These are phyloP conservation scores for Allygus modestus DNA, from an alignment of 2,888 invertebrate species.

Conservation along the genomic window DNA sequence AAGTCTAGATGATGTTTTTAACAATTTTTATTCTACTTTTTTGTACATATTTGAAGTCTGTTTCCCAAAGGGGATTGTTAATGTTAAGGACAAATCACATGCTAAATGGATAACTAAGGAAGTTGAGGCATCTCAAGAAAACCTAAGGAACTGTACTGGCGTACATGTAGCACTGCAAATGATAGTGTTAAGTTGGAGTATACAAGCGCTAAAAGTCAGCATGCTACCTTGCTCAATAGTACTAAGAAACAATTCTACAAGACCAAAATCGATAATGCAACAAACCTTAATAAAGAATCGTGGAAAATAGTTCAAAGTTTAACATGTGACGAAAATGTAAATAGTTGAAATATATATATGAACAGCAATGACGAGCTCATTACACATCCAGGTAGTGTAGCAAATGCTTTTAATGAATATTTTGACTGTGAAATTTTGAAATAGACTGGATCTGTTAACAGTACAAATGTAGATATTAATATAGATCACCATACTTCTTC, in stretches of 20 bases:
- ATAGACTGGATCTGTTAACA: not conserved
- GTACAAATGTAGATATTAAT: not conserved
- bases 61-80: not conserved
- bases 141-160: not conserved
- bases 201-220: not conserved
- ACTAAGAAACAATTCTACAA: slow-evolving; percentile 11
- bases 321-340: slow-evolving; percentile 54
- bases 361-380: slow-evolving; percentile 47
- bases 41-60: slow-evolving; percentile 5
- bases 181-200: not conserved
- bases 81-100: not conserved
- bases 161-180: not conserved
- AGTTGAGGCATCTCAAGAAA: not conserved
- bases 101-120: slow-evolving; percentile 7
- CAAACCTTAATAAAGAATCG: slow-evolving; percentile 7
- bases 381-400: slow-evolving; percentile 49
- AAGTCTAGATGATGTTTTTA: not conserved
- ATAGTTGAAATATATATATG: slow-evolving; percentile 44
- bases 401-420: slow-evolving; percentile 53
- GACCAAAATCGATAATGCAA: not conserved
- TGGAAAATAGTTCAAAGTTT: slow-evolving; percentile 32
- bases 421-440: slow-evolving; percentile 39
- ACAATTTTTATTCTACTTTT: not conserved
- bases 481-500: not conserved
- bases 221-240: not conserved